phyloP scores from a whole-genome alignment of 2,113 vertebrate species.

The Oriolus oriolus region DNA sequence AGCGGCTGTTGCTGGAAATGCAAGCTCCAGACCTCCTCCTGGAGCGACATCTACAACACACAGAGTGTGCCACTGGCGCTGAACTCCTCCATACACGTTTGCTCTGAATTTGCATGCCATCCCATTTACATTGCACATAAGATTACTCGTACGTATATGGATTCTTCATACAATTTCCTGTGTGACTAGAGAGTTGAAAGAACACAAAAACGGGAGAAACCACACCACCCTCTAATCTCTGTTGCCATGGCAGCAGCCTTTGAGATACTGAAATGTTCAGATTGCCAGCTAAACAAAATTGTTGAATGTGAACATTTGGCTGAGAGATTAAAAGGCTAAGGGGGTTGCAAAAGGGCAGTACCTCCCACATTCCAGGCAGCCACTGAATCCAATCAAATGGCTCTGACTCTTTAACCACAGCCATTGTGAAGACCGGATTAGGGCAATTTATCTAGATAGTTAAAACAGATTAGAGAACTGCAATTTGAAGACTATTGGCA shows the following conservation, averaged over 20 bases:
- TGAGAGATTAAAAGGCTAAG: conserved; percentile 87
- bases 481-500: conserved; percentile 80
- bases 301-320: conserved; percentile 89
- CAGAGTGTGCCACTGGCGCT: neutral
- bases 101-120: conserved; percentile 39
- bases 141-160: conserved; percentile 24
- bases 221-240: conserved; percentile 78
- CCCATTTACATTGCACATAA: conserved; percentile 16
- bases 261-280: conserved; percentile 83
- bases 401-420: conserved; percentile 84
- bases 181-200: conserved; percentile 65
- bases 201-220: conserved; percentile 72
- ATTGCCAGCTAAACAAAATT: conserved; percentile 87
- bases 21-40: neutral
- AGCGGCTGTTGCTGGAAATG: neutral
- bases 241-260: conserved; percentile 87
- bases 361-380: conserved; percentile 84
- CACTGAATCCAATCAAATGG: conserved; percentile 84
- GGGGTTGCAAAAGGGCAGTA: conserved; percentile 81
- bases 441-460: conserved; percentile 85
- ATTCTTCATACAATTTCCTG: conserved; percentile 68
- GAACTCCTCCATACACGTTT: neutral
- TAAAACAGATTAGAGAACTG: conserved; percentile 84
- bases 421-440: conserved; percentile 82
- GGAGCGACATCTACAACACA: neutral